A percentile compares a stretch with the other conserved stretches of the same genome.
These are phyloP conservation scores for Bruchidius siliquastri DNA, from an alignment of 2,888 invertebrate genomes.

Conservation along the genomic window DNA sequence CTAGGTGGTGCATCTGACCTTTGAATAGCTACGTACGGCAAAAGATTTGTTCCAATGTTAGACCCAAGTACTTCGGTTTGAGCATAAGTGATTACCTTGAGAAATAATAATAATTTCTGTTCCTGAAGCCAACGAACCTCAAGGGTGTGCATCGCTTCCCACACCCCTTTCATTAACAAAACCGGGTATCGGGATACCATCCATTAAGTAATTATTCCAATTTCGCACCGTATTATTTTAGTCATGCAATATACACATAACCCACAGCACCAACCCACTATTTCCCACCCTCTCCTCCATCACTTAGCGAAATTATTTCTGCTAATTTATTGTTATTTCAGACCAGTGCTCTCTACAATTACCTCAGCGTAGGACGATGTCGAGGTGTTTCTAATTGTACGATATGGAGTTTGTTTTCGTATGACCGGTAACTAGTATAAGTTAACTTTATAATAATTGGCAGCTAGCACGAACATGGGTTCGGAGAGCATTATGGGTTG, in stretches of 20 bases:
- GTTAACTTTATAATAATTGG: neutral
- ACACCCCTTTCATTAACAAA: neutral
- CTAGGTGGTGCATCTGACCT: too few relatives aligned
- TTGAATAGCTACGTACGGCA: too few relatives aligned
- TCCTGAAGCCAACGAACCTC: neutral
- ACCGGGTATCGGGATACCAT: neutral
- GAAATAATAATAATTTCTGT: too few relatives aligned
- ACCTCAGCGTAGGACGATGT: neutral
- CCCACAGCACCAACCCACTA: neutral
- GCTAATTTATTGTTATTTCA: neutral
- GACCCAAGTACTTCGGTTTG: too few relatives aligned
- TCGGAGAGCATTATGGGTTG: neutral
- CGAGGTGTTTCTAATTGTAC: neutral
- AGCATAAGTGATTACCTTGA: too few relatives aligned
- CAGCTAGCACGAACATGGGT: neutral
- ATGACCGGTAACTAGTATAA: neutral
- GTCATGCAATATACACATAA: neutral
- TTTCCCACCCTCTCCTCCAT: neutral
- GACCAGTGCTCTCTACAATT: neutral
- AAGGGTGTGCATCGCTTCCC: neutral
- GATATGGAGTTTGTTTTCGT: neutral
- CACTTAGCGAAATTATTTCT: neutral
- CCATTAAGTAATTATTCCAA: neutral
- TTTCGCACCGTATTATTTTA: neutral
- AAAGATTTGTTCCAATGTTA: too few relatives aligned